These are phyloP conservation scores for Drosophila austrosaltans DNA, from an alignment of 2,888 invertebrate species.

Conservation along the genomic window DNA sequence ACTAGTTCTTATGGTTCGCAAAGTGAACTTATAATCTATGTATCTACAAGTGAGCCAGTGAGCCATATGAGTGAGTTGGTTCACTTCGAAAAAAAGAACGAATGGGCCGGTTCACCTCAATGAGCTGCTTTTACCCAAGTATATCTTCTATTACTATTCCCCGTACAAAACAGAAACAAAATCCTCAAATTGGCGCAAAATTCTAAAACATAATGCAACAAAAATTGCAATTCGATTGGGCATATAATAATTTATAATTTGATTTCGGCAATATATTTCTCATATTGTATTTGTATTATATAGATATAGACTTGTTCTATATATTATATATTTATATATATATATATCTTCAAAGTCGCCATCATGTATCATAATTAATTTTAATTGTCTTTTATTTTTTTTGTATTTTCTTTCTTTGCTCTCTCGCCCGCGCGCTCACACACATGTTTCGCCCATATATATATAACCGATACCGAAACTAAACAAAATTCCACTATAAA, in stretches of 20 bases:
- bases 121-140: too few relatives aligned
- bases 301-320: neutral
- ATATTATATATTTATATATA: neutral
- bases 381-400: conserved; percentile 65
- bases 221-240: conserved; percentile 50
- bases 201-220: conserved; percentile 50
- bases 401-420: conserved; percentile 45
- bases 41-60: too few relatives aligned
- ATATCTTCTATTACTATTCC: neutral
- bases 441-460: neutral
- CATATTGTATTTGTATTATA: conserved; percentile 6
- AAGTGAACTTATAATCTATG: too few relatives aligned
- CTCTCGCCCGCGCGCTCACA: conserved; percentile 10
- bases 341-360: conserved; percentile 71
- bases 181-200: conserved; percentile 61
- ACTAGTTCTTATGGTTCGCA: too few relatives aligned
- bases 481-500: conserved; percentile 14
- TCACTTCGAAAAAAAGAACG: too few relatives aligned
- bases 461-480: conserved; percentile 18
- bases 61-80: too few relatives aligned
- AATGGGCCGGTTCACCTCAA: too few relatives aligned
- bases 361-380: conserved; percentile 48
- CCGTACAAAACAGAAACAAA: conserved; percentile 10
- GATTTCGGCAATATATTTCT: conserved; percentile 32
- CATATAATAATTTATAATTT: conserved; percentile 22